Percentiles rank a stretch among this genome's conserved stretches.
Conservation (phyloP, 2,797 vertebrate genomes). For the Cuniculus paca region DNA sequence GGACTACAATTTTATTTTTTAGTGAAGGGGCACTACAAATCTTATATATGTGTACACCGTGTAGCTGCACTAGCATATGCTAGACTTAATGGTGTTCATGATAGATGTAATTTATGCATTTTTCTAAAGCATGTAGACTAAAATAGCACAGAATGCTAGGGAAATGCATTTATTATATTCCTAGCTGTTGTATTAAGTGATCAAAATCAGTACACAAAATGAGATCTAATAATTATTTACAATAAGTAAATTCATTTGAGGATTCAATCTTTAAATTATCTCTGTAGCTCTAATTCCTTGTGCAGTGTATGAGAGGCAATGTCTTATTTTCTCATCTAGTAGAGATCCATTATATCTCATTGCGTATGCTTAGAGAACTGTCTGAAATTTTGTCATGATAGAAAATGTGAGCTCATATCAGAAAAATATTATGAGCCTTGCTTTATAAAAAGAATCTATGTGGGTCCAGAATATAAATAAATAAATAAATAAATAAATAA, state of each 20-base stretch:
- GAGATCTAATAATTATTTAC: background rate
- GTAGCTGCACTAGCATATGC: slow-evolving; percentile 6
- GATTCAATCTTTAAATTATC: background rate
- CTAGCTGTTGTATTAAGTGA: background rate
- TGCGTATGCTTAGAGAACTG: background rate
- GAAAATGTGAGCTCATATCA: background rate
- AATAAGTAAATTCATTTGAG: background rate
- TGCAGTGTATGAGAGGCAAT: background rate
- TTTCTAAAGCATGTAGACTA: slow-evolving; percentile 17
- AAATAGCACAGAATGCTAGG: slow-evolving; percentile 41
- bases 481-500: background rate
- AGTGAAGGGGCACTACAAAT: background rate
- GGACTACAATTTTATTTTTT: slow-evolving; percentile 57
- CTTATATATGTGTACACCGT: slow-evolving; percentile 35
- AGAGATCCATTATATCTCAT: background rate
- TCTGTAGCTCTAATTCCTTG: background rate
- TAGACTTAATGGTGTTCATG: slow-evolving; percentile 46
- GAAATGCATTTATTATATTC: background rate
- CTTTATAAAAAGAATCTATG: background rate
- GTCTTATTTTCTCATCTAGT: background rate
- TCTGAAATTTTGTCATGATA: background rate
- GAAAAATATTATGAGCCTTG: background rate
- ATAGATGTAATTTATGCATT: slow-evolving; percentile 60
- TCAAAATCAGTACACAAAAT: slow-evolving; percentile 17
- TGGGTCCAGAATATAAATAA: background rate